Conservation (phyloP, 2,888 invertebrate genomes). For the Caenorhabditis japonica region DNA sequence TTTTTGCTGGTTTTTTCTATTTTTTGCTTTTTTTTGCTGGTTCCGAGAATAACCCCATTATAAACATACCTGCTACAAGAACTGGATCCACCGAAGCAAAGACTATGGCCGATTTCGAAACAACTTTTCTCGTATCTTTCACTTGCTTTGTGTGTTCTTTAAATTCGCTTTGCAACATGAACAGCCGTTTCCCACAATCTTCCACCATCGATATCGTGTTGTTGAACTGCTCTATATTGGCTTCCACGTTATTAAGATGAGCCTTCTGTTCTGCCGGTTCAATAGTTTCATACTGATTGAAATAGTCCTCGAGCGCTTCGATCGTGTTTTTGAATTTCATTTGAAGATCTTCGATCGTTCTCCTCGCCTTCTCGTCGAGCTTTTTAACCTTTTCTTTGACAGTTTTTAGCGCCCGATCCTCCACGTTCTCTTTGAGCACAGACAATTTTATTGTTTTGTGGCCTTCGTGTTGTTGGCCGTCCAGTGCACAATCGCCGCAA, state of each 20-base stretch:
- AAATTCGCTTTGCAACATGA: conserved; percentile 7
- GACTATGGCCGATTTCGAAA: conserved; percentile 3
- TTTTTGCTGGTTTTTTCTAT: not conserved
- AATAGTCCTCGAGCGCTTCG: conserved; percentile 3
- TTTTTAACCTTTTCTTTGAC: conserved; percentile 2
- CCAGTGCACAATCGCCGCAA: conserved; percentile 47
- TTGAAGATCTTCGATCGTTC: not conserved
- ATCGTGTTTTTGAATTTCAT: not conserved
- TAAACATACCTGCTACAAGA: conserved; percentile 14
- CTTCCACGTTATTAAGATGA: conserved; percentile 30
- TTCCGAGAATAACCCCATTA: not conserved
- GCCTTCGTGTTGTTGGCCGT: conserved; percentile 28
- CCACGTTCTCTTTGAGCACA: conserved; percentile 16
- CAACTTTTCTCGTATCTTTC: not conserved
- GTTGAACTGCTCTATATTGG: conserved; percentile 10
- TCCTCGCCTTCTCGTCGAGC: not conserved
- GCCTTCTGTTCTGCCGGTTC: conserved; percentile 4
- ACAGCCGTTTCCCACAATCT: conserved; percentile 16
- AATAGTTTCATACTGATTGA: not conserved
- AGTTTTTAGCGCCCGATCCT: not conserved
- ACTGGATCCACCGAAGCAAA: conserved; percentile 27
- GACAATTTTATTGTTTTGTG: conserved; percentile 33
- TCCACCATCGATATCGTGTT: conserved; percentile 16
- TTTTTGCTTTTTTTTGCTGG: too few species aligned
- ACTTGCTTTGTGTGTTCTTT: not conserved